A percentile compares a stretch with the other conserved stretches of the same genome.
These are phyloP conservation scores for Pyrocephalus nanus DNA, from an alignment of 2,797 vertebrate species.

Conservation along the genomic window DNA sequence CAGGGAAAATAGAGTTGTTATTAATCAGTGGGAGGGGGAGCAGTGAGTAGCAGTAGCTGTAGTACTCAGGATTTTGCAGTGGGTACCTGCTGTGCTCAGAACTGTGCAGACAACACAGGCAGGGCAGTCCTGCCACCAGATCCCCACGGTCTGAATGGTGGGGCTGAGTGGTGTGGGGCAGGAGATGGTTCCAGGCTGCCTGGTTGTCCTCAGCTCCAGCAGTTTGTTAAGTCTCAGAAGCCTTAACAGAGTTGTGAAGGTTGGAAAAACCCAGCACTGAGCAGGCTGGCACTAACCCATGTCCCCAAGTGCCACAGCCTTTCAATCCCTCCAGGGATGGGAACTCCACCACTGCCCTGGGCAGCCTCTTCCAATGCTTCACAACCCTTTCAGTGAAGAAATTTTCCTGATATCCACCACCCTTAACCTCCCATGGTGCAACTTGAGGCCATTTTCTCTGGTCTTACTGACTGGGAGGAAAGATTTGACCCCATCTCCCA, in stretches of 20 bases:
- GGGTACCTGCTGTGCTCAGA: neutral
- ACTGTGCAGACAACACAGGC: neutral
- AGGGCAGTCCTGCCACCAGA: neutral
- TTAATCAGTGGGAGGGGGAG: neutral
- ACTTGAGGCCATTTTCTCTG: too few relatives aligned
- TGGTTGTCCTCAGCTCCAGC: neutral
- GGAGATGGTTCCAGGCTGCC: accelerated
- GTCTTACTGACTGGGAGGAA: neutral
- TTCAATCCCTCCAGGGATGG: too few relatives aligned
- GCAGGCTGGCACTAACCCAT: neutral
- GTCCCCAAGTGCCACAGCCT: too few relatives aligned
- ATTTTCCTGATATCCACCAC: too few relatives aligned
- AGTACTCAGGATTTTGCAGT: neutral
- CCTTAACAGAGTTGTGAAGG: accelerated
- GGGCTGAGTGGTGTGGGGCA: neutral
- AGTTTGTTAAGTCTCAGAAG: neutral
- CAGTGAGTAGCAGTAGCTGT: neutral
- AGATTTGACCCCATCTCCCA: neutral
- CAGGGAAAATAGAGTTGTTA: neutral
- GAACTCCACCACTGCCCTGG: too few relatives aligned
- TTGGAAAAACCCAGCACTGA: neutral
- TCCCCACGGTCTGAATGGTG: neutral
- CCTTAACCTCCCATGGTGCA: too few relatives aligned
- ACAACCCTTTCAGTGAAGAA: too few relatives aligned
- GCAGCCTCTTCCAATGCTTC: too few relatives aligned